phyloP scores from a whole-genome alignment of 2,113 vertebrate genomes.

The Verasper variegatus region DNA sequence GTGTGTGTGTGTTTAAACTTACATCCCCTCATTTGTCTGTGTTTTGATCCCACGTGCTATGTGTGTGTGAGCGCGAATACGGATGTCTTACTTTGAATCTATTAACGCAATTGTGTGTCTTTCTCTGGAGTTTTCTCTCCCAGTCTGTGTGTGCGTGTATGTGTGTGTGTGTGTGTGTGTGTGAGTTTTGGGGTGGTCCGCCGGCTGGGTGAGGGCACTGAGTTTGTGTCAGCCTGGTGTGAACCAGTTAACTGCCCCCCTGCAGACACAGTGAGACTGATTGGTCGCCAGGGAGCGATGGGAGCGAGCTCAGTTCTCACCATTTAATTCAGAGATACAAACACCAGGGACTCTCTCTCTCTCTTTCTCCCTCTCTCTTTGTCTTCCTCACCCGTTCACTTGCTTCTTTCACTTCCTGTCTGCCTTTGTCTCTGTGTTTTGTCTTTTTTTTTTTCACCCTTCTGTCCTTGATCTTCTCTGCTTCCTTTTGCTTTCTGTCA shows the following conservation, averaged over 20 bases:
- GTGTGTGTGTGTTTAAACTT: slow-evolving; percentile 21
- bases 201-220: slow-evolving; percentile 69
- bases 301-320: slow-evolving; percentile 68
- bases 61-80: slow-evolving; percentile 43
- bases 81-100: slow-evolving; percentile 29
- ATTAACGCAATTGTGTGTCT: slow-evolving; percentile 38
- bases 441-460: not conserved
- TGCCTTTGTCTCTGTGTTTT: not conserved
- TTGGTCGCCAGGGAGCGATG: slow-evolving; percentile 69
- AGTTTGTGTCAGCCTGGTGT: slow-evolving; percentile 84
- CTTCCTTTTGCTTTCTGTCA: not conserved
- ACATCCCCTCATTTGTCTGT: slow-evolving; percentile 34
- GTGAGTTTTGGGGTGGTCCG: slow-evolving; percentile 60
- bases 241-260: slow-evolving; percentile 72
- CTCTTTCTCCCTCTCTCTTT: slow-evolving; percentile 24
- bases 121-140: slow-evolving; percentile 19
- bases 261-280: slow-evolving; percentile 60
- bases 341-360: slow-evolving; percentile 28
- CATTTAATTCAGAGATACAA: slow-evolving; percentile 55
- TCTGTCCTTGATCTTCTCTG: not conserved
- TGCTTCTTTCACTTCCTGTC: slow-evolving; percentile 38
- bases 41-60: slow-evolving; percentile 22
- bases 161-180: slow-evolving; percentile 25
- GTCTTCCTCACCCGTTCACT: slow-evolving; percentile 25
- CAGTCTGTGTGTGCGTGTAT: slow-evolving; percentile 15